Base-by-base conservation (phyloP, 2,888 invertebrate genomes). In the Corbicula japonica region DNA sequence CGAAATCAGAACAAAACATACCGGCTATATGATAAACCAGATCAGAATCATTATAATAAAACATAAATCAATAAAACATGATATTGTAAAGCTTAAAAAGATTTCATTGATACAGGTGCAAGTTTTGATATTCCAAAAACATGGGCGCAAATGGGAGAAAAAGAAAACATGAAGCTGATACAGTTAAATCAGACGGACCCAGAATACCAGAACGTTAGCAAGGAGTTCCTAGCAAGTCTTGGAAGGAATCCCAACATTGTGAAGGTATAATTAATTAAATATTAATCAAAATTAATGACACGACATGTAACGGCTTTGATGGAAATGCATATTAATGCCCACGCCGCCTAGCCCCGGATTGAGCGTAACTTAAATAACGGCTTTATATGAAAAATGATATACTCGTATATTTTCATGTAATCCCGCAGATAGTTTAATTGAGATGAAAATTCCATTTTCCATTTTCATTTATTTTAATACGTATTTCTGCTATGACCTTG, bases 121-220 rank as follows among this genome's bases (percentile, higher is more conserved):
- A 74, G 69, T 21, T 38, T 73, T 32, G 76, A 76, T 10, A 52
- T 72, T 1, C 81, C 75, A 10, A 60, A 46, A 21, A 38, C 46
- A 15, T 81, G 81, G 81, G 35, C 34, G n/a, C 18, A 34, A 12
- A 81, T 81, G 77, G 65, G 61, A 2, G 52, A 58, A 5, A 38
- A 18, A n/a, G 72, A 62, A 34, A 62, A 75, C 10, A 26, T 80
- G 32, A 56, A 61, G 32, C 18, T 75, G n/a, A 61, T 81, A 4
- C 44, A 32, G 0, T 66, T 81, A 18, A 44, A 62, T 12, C n/a
- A 54, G 1, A 18, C n/a, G 5, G 70, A 70, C 21, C 6, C 18
- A 10, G 77, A 81, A 28, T 84, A 80, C 26, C 10, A 26, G 26
- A 32, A 70, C 2, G 76, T 80, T 1, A 48, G 50, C 2, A 15